phyloP scores from a whole-genome alignment of 2,888 invertebrate species.

The Caenorhabditis macrosperma region DNA sequence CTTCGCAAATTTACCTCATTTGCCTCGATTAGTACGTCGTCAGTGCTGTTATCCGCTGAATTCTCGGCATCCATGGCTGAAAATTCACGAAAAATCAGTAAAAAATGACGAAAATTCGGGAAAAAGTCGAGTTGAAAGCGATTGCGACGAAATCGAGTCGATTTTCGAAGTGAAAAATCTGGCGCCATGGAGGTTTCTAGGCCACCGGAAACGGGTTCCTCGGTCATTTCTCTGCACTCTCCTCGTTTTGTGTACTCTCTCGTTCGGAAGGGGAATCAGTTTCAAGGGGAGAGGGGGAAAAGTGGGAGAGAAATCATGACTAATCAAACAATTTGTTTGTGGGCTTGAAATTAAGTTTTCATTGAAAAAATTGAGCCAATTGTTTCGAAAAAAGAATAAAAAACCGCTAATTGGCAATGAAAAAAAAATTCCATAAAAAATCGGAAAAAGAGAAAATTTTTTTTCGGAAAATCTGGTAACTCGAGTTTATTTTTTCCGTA shows the following conservation, averaged over 20 bases:
- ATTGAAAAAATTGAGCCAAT: no score
- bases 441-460: no score
- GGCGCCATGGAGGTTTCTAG: slow-evolving; percentile 20
- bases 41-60: background rate
- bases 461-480: no score
- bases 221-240: slow-evolving; percentile 33
- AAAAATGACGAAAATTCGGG: background rate
- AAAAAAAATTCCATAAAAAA: no score
- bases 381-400: no score
- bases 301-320: no score
- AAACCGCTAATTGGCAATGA: no score
- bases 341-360: no score
- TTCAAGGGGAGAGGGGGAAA: background rate
- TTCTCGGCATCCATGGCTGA: slow-evolving; percentile 22
- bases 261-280: background rate
- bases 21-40: slow-evolving; percentile 5
- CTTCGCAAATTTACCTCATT: slow-evolving; percentile 27
- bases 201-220: slow-evolving; percentile 10
- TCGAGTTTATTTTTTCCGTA: no score
- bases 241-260: slow-evolving; percentile 9
- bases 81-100: background rate
- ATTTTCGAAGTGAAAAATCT: slow-evolving; percentile 24
- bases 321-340: no score
- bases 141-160: background rate
- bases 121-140: slow-evolving; percentile 1